phyloP scores from a whole-genome alignment of 2,888 invertebrate genomes.

The Carabus problematicus region DNA sequence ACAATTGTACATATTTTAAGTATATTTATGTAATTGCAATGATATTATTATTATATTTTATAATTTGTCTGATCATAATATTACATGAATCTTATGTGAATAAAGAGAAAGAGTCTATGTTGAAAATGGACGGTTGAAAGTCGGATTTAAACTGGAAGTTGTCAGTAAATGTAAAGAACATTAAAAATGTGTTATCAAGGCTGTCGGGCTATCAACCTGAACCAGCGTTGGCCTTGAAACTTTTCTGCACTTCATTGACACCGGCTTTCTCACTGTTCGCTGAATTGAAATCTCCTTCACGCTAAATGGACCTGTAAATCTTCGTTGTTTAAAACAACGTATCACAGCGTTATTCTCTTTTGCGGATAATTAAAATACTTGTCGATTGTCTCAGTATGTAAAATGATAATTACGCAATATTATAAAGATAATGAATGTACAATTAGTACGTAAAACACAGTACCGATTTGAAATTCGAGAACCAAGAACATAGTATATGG shows the following conservation, averaged over 20 bases:
- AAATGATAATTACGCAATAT: not conserved
- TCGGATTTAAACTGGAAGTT: conserved; percentile 21
- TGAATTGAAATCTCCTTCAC: not conserved
- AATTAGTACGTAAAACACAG: not conserved
- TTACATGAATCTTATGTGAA: not conserved
- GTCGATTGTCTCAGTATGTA: too few species aligned
- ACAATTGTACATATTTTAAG: not conserved
- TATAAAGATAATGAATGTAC: not conserved
- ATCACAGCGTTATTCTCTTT: too few species aligned
- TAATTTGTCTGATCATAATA: not conserved
- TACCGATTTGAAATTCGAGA: too few species aligned
- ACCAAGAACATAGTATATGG: too few species aligned
- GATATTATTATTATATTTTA: not conserved
- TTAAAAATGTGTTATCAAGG: conserved; percentile 42
- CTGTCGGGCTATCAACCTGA: conserved; percentile 40
- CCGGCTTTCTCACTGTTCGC: conserved; percentile 28
- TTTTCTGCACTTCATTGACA: conserved; percentile 38
- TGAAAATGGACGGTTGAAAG: not conserved
- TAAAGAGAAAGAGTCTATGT: not conserved
- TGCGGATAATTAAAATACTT: too few species aligned
- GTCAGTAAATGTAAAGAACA: conserved; percentile 36
- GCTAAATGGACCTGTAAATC: too few species aligned
- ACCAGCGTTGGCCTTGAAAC: conserved; percentile 32
- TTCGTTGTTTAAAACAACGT: too few species aligned
- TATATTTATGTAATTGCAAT: not conserved